A percentile compares a stretch with the other conserved stretches of the same genome.
These are phyloP conservation scores for Paracyprichromis sp. DNA, from an alignment of 2,113 vertebrate species.

Conservation along the genomic window DNA sequence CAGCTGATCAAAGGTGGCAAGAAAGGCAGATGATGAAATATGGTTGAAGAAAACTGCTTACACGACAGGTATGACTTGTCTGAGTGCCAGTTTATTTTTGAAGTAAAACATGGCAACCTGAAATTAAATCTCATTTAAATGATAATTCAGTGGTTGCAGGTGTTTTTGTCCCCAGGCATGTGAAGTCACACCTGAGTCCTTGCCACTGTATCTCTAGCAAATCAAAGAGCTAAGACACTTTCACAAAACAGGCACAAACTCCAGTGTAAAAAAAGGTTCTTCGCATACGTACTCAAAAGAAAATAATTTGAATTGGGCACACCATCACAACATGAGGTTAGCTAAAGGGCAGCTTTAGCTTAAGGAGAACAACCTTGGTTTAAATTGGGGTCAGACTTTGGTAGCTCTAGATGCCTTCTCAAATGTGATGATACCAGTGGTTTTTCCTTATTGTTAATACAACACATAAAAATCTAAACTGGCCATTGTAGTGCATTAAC, in stretches of 20 bases:
- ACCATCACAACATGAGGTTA: background rate
- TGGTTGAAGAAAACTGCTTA: background rate
- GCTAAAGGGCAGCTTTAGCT: background rate
- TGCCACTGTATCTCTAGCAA: background rate
- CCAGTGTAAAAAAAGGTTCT: background rate
- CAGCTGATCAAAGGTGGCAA: slow-evolving; percentile 1
- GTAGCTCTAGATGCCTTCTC: background rate
- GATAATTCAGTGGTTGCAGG: background rate
- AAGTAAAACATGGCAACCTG: background rate
- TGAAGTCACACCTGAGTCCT: background rate
- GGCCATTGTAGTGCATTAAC: background rate
- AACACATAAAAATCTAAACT: background rate
- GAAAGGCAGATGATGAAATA: background rate
- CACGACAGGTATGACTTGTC: background rate
- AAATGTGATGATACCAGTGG: background rate
- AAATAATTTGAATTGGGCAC: background rate
- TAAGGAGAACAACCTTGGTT: background rate
- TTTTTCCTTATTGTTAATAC: background rate
- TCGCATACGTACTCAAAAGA: background rate
- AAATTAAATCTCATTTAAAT: background rate
- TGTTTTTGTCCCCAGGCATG: background rate
- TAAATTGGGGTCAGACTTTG: slow-evolving; percentile 1
- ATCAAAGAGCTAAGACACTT: background rate
- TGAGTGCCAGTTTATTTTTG: background rate
- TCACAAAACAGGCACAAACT: background rate